Percentiles rank a stretch among this genome's conserved stretches.
Conservation (phyloP, 2,888 invertebrate species). For the Drosophila infuscata region DNA sequence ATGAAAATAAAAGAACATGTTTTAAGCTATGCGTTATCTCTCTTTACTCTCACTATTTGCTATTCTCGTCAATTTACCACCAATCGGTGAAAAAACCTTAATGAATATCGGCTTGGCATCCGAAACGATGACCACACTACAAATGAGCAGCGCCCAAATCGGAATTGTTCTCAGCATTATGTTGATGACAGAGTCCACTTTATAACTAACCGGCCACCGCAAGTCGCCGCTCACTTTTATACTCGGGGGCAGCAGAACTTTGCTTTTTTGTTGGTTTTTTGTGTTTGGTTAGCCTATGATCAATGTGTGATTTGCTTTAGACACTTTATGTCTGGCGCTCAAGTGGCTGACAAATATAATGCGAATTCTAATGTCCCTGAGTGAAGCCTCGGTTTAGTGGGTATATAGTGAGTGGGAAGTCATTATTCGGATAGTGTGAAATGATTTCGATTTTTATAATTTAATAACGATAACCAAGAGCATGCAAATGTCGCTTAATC, state of each 20-base stretch:
- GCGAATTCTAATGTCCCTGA: constrained; percentile 38
- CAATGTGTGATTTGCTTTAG: constrained; percentile 55
- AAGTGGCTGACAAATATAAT: constrained; percentile 63
- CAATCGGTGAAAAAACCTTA: constrained; percentile 64
- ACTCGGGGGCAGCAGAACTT: constrained; percentile 34
- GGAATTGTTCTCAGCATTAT: constrained; percentile 60
- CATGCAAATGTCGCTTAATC: constrained; percentile 47
- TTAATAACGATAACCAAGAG: constrained; percentile 20
- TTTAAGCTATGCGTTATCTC: neutral
- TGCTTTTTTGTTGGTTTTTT: constrained; percentile 14
- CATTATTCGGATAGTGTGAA: constrained; percentile 10
- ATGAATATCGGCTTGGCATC: constrained; percentile 61
- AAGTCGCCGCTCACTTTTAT: constrained; percentile 58
- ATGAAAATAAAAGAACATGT: constrained; percentile 2
- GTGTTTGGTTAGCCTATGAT: constrained; percentile 51
- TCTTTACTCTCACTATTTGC: neutral
- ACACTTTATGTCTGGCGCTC: constrained; percentile 42
- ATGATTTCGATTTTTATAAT: neutral
- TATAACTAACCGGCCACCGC: constrained; percentile 53
- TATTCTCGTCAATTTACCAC: constrained; percentile 40
- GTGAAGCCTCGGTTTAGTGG: constrained; percentile 17
- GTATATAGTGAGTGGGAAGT: constrained; percentile 15
- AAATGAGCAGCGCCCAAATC: constrained; percentile 54
- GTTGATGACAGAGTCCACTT: constrained; percentile 37
- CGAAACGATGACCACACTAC: constrained; percentile 33